Conservation (phyloP, 30 jellyfish, hydroid and myxozoan genomes). For the Pelagia noctiluca region DNA sequence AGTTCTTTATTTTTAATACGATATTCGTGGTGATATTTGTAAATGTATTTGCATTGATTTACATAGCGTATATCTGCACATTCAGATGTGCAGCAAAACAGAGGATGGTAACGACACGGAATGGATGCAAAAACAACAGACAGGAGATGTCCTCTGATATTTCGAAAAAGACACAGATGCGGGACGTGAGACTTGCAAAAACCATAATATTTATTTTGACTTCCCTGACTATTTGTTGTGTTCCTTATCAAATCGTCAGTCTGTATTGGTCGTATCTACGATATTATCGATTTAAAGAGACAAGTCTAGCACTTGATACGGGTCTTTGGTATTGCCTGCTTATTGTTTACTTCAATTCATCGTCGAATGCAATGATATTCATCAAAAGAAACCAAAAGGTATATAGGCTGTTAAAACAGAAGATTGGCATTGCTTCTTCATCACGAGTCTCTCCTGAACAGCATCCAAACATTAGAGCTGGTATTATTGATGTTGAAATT, state of each 20-base stretch:
- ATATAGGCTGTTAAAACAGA: neutral
- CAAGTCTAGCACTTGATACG: slow-evolving; percentile 1
- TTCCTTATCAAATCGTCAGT: slow-evolving; percentile 50
- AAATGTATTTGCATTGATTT: slow-evolving; percentile 22
- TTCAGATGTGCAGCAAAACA: slow-evolving; percentile 32
- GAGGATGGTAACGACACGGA: slow-evolving; percentile 11
- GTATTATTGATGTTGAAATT: too few species aligned
- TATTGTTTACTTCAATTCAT: slow-evolving; percentile 54
- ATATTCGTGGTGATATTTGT: slow-evolving; percentile 25
- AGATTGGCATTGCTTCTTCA: too few species aligned
- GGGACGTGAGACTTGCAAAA: slow-evolving; percentile 37
- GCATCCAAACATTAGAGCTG: too few species aligned
- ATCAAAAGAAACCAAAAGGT: slow-evolving; percentile 51
- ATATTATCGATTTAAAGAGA: neutral
- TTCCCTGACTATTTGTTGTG: slow-evolving; percentile 40
- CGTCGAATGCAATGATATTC: slow-evolving; percentile 47
- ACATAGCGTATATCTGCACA: slow-evolving; percentile 45
- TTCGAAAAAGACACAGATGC: neutral
- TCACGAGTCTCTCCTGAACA: too few species aligned
- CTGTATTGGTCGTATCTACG: slow-evolving; percentile 32
- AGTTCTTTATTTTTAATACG: slow-evolving; percentile 50
- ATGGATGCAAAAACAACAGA: neutral
- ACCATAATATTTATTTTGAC: slow-evolving; percentile 49
- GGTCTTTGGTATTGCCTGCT: slow-evolving; percentile 20
- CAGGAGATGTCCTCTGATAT: neutral